These are phyloP conservation scores for Phyllotreta cruciferae DNA, from an alignment of 2,888 invertebrate genomes.

Conservation along the genomic window DNA sequence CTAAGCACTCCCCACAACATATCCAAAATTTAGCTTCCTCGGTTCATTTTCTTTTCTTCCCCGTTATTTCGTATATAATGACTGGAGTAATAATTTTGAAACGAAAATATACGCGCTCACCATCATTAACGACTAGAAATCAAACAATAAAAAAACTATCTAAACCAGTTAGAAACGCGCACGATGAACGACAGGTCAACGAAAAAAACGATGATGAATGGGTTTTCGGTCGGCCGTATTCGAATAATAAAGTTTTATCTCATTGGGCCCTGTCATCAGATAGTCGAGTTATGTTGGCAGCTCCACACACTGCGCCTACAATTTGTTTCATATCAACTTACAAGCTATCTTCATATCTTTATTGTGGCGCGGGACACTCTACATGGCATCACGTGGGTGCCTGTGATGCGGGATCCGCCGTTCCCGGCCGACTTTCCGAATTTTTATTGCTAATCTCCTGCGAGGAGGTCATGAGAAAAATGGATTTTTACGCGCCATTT, in stretches of 20 bases:
- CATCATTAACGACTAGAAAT: conserved; percentile 19
- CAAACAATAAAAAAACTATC: conserved; percentile 21
- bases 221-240: conserved; percentile 34
- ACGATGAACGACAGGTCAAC: conserved; percentile 30
- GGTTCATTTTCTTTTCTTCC: too few species aligned
- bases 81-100: too few species aligned
- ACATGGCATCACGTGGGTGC: too few species aligned
- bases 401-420: too few species aligned
- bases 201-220: conserved; percentile 35
- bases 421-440: too few species aligned
- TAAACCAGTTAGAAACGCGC: conserved; percentile 22
- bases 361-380: conserved; percentile 50
- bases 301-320: conserved; percentile 56
- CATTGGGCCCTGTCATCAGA: conserved; percentile 55
- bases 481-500: too few species aligned
- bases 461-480: too few species aligned
- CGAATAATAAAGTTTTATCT: conserved; percentile 47
- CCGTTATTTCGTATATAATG: too few species aligned
- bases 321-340: conserved; percentile 60
- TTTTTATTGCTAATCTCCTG: too few species aligned
- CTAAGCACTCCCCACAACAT: too few species aligned
- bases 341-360: conserved; percentile 58
- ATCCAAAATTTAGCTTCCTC: too few species aligned
- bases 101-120: neutral
- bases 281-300: conserved; percentile 53